phyloP scores from a whole-genome alignment of 2,888 invertebrate genomes.

The Calameuta pallipes region DNA sequence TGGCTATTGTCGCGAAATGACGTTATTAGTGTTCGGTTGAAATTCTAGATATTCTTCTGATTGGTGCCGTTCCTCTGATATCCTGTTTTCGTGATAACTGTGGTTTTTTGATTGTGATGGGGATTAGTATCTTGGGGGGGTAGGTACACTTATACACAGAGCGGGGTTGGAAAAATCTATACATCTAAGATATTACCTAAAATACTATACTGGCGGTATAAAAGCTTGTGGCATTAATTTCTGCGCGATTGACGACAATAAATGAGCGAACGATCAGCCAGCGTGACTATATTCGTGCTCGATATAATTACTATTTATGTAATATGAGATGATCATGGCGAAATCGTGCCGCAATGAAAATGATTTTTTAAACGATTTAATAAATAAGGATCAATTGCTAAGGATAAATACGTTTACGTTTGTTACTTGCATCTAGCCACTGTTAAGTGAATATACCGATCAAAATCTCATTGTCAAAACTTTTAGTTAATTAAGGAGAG shows the following conservation, averaged over 20 bases:
- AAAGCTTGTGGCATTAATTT: slow-evolving; percentile 1
- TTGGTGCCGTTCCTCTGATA: background rate
- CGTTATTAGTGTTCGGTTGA: background rate
- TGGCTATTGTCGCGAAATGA: background rate
- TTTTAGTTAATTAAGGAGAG: background rate
- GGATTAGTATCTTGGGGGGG: background rate
- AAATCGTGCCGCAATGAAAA: background rate
- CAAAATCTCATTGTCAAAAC: background rate
- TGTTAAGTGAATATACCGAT: background rate
- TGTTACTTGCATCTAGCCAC: background rate
- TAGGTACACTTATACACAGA: background rate
- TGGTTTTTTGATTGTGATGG: background rate
- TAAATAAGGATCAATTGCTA: background rate
- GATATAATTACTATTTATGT: background rate
- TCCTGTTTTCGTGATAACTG: background rate
- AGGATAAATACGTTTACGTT: background rate
- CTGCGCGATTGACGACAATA: background rate
- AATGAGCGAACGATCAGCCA: background rate
- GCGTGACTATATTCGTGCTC: background rate
- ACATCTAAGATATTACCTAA: background rate
- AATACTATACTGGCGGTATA: background rate
- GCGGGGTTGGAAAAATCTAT: background rate
- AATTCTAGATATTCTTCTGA: background rate
- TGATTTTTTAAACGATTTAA: background rate
- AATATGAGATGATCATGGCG: background rate